phyloP scores from a whole-genome alignment of 2,113 vertebrate genomes.

The Cyanistes caeruleus region DNA sequence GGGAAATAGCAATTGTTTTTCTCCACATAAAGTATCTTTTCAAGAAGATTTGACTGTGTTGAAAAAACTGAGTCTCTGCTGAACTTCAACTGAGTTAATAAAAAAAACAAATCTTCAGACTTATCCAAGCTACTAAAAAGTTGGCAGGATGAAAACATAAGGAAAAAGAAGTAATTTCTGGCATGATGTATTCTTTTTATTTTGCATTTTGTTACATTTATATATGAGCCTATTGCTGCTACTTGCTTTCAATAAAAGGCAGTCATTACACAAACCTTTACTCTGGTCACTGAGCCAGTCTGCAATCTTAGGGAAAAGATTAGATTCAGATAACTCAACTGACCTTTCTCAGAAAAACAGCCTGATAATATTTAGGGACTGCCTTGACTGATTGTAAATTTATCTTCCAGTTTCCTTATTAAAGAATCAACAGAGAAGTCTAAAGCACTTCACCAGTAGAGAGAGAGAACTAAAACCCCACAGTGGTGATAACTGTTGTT shows the following conservation, averaged over 20 bases:
- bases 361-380: neutral
- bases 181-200: neutral
- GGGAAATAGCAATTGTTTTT: neutral
- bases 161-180: neutral
- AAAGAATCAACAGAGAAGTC: neutral
- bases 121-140: neutral
- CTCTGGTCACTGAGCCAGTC: neutral
- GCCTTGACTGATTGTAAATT: neutral
- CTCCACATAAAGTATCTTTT: neutral
- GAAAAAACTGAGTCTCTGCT: neutral
- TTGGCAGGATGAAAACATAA: neutral
- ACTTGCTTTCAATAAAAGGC: neutral
- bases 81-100: neutral
- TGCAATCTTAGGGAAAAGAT: neutral
- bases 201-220: neutral
- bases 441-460: neutral
- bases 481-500: neutral
- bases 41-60: neutral
- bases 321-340: neutral
- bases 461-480: neutral
- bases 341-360: neutral
- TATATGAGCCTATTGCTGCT: neutral
- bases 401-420: neutral
- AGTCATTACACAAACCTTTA: neutral
- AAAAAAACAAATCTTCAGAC: neutral